Conservation (phyloP, 2,888 invertebrate species). For the Acholoe squamosa region DNA sequence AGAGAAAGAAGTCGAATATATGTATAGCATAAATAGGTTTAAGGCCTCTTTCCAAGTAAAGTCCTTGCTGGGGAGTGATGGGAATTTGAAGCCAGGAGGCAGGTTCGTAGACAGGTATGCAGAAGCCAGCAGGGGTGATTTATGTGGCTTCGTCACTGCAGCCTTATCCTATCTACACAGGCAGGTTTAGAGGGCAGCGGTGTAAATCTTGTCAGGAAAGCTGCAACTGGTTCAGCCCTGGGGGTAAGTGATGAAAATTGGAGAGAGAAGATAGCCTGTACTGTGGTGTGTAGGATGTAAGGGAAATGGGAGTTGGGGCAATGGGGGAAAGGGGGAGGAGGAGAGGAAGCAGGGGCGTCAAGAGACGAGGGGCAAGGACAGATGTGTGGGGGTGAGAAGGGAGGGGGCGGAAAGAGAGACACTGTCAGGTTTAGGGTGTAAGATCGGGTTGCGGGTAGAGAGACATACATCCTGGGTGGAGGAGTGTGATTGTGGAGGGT, state of each 20-base stretch:
- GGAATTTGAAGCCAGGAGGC: slow-evolving; percentile 36
- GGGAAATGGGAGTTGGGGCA: not conserved
- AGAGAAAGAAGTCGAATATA: no score
- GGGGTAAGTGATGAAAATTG: slow-evolving; percentile 52
- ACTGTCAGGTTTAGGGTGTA: not conserved
- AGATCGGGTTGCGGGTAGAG: not conserved
- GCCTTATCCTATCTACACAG: slow-evolving; percentile 32
- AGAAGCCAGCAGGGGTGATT: slow-evolving; percentile 33
- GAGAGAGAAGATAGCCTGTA: slow-evolving; percentile 12
- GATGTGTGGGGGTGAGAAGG: not conserved
- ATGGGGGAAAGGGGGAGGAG: not conserved
- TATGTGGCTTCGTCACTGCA: slow-evolving; percentile 38
- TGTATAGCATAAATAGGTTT: no score
- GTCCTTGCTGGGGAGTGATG: not conserved
- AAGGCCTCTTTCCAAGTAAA: no score
- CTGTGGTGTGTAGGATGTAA: not conserved
- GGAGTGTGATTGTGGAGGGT: slow-evolving; percentile 15
- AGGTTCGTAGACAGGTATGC: slow-evolving; percentile 32
- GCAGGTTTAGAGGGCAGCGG: slow-evolving; percentile 10
- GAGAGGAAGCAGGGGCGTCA: not conserved
- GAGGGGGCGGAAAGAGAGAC: not conserved
- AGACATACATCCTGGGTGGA: slow-evolving; percentile 18
- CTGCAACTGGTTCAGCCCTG: slow-evolving; percentile 39
- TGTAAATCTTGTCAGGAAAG: slow-evolving; percentile 14
- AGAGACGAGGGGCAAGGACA: not conserved